phyloP scores from a whole-genome alignment of 1,140 invertebrate genomes.

The Diorhabda elongata region DNA sequence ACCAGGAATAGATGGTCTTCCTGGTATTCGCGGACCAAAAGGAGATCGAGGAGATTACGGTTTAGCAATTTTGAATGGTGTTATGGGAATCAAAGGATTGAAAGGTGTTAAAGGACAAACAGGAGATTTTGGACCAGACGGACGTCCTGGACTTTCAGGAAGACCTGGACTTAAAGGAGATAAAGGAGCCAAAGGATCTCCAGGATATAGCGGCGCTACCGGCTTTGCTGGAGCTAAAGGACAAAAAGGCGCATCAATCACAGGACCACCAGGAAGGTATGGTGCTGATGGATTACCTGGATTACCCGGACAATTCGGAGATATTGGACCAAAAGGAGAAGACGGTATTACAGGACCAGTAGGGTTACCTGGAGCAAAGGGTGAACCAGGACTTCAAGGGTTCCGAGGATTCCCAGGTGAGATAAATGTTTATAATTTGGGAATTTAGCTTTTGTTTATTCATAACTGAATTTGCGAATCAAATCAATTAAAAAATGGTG shows the following conservation, averaged over 20 bases:
- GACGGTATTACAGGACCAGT: slow-evolving; percentile 55
- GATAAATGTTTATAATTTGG: not conserved
- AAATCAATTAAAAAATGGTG: slow-evolving; percentile 32
- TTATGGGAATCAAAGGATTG: slow-evolving; percentile 54
- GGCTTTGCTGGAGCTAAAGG: slow-evolving; percentile 59
- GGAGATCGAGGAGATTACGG: slow-evolving; percentile 53
- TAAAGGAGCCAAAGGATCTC: slow-evolving; percentile 55
- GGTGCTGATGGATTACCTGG: slow-evolving; percentile 50
- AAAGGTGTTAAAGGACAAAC: slow-evolving; percentile 55
- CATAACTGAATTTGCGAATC: not conserved
- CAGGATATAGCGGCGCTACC: slow-evolving; percentile 60
- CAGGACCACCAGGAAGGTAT: slow-evolving; percentile 51
- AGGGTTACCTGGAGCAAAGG: slow-evolving; percentile 52
- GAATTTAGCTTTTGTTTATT: not conserved
- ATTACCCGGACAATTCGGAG: slow-evolving; percentile 60
- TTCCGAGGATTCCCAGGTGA: slow-evolving; percentile 55
- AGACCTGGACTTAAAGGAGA: slow-evolving; percentile 55
- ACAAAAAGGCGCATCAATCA: slow-evolving; percentile 50
- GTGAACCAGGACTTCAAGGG: slow-evolving; percentile 48
- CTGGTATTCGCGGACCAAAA: slow-evolving; percentile 57
- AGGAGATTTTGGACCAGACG: slow-evolving; percentile 51
- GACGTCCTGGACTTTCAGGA: slow-evolving; percentile 52
- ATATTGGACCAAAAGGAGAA: slow-evolving; percentile 57
- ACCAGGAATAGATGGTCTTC: slow-evolving; percentile 55
- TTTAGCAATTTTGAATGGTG: slow-evolving; percentile 48